phyloP scores from a whole-genome alignment of 2,797 vertebrate genomes.

The Antrozous pallidus region DNA sequence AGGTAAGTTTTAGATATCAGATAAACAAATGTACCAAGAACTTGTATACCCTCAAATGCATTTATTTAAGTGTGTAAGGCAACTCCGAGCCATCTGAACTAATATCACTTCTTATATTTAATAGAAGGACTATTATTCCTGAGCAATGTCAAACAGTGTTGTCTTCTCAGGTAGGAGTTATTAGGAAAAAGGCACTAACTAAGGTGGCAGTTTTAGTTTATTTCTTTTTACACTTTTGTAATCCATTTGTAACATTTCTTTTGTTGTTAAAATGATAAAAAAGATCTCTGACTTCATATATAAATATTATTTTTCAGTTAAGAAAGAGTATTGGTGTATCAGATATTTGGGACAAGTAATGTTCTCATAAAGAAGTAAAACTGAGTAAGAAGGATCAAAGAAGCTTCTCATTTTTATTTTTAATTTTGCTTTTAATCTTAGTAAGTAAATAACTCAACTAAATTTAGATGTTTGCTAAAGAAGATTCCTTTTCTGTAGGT shows the following conservation, averaged over 20 bases:
- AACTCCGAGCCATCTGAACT: not conserved
- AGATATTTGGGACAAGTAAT: not conserved
- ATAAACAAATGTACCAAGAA: conserved; percentile 33
- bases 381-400: not conserved
- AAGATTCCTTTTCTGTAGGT: not conserved
- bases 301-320: not conserved
- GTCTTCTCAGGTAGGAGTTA: not conserved
- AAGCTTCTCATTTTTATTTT: not conserved
- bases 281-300: not conserved
- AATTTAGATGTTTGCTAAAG: not conserved
- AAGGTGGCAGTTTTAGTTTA: not conserved
- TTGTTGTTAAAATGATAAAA: not conserved
- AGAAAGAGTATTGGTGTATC: not conserved
- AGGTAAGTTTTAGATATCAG: conserved; percentile 36
- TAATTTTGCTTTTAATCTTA: not conserved
- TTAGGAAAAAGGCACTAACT: not conserved
- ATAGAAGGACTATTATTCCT: not conserved
- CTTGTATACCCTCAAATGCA: not conserved
- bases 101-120: not conserved
- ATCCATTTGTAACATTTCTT: conserved; percentile 3
- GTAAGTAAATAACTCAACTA: not conserved
- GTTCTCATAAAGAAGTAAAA: not conserved
- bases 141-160: not conserved
- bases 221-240: not conserved
- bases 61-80: conserved; percentile 31